Evolutionary conservation across 1,140 invertebrate species (phyloP), one percentile per base, ranked within the genome.

Genomic region (Dysdera silvatica): DNA sequence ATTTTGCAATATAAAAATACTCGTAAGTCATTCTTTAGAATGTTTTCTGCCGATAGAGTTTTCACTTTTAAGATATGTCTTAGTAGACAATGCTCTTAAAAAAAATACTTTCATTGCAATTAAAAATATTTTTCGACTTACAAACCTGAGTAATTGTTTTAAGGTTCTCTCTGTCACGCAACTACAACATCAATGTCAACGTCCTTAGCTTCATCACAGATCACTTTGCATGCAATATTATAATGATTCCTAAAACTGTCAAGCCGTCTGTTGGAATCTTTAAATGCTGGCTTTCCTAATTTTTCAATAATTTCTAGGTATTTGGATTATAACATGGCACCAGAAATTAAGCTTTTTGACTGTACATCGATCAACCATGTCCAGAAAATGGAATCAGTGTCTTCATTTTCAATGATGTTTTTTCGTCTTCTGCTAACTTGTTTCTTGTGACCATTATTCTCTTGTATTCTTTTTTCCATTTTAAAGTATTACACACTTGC

Each of bases 91-190:
- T 4, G 23, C 3, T 16, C 53, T 49, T 20, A 48, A 70, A 49
- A 70, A 71, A 3, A 72, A 33, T 67, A 47, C 48, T 68, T 28
- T 69, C 63, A 31, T 69, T 56, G 18, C 51, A 40, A 51, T 72
- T 71, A 55, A 51, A 69, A 35, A 72, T 66, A 41, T 71, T 53
- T 7, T 47, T 8, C 14, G 37, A 14, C 37, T 58, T 47, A 51
- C 65, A 69, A 20, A 35, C 55, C 20, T 45, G 10, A 18, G 14
- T 23, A 10, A 49, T 49, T 18, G 18, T 14, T 49, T 8, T 8
- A 16, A 40, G 20, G 20, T 40, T 40, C n/a, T 16, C 20, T 20
- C 20, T 40, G 16, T 20, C 37, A 40, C 20, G 16, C 37, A 40
- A 16, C 20, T 16, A 40, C 37, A 40, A 16, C 20, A 40, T n/a